Evolutionary conservation across 2,113 vertebrate species (phyloP), one percentile per base, ranked within the genome.

Genomic region (Anoura caudifer): DNA sequence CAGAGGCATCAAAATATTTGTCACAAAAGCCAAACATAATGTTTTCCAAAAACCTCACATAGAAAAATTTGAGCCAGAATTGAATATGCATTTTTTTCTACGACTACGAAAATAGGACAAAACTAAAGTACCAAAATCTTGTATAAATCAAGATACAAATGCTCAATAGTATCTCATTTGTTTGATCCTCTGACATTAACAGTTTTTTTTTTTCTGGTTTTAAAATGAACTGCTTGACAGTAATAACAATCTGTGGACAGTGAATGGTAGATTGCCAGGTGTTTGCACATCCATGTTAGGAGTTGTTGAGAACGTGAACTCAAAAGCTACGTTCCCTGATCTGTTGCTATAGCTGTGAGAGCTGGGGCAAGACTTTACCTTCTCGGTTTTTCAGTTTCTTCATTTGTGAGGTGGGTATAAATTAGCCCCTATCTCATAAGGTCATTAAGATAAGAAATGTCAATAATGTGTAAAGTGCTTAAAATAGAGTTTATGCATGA

Each of bases 1-100:
- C n/a, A 47, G 11, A 91, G 16, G 20, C 36, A 84, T 87, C 36
- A 93, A 76, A 83, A 79, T 87, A 85, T 76, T 95, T 95, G 72
- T 69, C n/a, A 84, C n/a, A 45, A 84, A 87, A 83, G 24, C 15
- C 61, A 94, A 92, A 90, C 15, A 47, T 36, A 79, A 52, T 31
- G 11, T 65, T 94, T 93, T 61, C 52, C 33, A 11, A 75, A 73
- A 89, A 59, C 80, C 20, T 52, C 16, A 38, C 38, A 22, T 12
- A 52, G 26, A 86, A 84, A 86, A 76, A 63, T 43, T 41, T 84
- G 36, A 94, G 59, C 59, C 26, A 86, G 36, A 76, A 77, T 33
- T 47, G 36, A 95, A 59, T 56, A 13, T 1, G 5, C 43, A 31
- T 67, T 41, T 89, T 93, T 93, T 88, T 1, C 38, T 90, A 17